phyloP scores from a whole-genome alignment of 2,797 vertebrate genomes.

The Catharus ustulatus region DNA sequence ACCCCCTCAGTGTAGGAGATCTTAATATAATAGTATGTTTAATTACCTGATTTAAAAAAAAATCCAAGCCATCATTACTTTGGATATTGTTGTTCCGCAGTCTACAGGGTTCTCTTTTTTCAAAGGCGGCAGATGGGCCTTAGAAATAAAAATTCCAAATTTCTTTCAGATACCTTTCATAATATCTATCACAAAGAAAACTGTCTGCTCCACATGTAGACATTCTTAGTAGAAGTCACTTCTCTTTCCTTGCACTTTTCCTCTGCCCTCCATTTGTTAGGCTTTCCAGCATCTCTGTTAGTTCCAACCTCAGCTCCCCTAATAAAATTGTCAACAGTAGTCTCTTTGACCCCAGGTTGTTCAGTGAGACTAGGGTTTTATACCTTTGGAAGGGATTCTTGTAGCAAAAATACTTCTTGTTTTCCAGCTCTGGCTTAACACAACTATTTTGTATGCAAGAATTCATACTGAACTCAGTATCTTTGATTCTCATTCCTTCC shows the following conservation, averaged over 20 bases:
- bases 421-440: background rate
- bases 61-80: background rate
- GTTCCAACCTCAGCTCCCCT: background rate
- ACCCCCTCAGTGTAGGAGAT: background rate
- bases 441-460: background rate
- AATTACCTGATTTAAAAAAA: background rate
- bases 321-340: background rate
- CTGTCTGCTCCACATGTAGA: background rate
- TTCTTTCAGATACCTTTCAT: background rate
- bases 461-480: background rate
- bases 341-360: background rate
- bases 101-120: background rate
- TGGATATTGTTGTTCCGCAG: background rate
- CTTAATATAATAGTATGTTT: background rate
- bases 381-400: background rate
- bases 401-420: background rate
- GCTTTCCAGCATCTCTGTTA: background rate
- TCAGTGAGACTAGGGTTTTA: background rate
- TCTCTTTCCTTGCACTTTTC: background rate
- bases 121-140: background rate
- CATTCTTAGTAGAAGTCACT: background rate
- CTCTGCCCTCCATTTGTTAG: background rate
- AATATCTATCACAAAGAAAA: background rate
- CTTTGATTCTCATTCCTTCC: slow-evolving; percentile 22
- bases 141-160: background rate